Percentiles rank a stretch among this genome's conserved stretches.
These are phyloP conservation scores for Melikaiella ostensackeni DNA, from an alignment of 2,888 invertebrate genomes.

Conservation along the genomic window DNA sequence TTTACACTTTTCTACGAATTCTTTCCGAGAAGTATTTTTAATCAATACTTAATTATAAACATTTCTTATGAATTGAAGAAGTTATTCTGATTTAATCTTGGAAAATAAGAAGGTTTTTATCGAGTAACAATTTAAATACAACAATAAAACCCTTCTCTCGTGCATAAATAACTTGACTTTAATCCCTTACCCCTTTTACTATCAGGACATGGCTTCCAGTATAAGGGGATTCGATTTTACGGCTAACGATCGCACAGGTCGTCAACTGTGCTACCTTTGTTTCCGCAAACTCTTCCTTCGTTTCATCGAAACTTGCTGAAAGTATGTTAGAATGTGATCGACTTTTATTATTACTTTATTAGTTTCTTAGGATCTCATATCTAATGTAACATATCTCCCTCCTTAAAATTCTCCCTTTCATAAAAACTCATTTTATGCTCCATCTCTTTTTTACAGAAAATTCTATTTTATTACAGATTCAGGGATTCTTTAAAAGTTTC, in stretches of 20 bases:
- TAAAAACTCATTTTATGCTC: neutral
- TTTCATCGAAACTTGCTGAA: neutral
- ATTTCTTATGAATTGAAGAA: no score
- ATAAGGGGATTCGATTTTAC: slow-evolving; percentile 25
- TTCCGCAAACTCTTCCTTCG: neutral
- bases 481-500: no score
- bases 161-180: slow-evolving; percentile 17
- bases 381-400: neutral
- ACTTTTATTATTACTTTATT: neutral
- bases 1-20: no score
- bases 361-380: neutral
- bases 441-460: neutral
- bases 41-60: no score
- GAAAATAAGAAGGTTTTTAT: neutral
- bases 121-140: neutral
- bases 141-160: neutral
- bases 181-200: slow-evolving; percentile 21
- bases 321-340: no score
- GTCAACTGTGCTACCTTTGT: slow-evolving; percentile 18
- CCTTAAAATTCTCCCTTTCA: neutral
- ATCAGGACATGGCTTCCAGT: slow-evolving; percentile 29
- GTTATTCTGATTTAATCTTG: no score
- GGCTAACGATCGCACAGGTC: slow-evolving; percentile 24
- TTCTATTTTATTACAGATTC: neutral
- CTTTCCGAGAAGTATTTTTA: no score